phyloP scores from a whole-genome alignment of 2,113 vertebrate species.

The Thalassarche chlororhynchos region DNA sequence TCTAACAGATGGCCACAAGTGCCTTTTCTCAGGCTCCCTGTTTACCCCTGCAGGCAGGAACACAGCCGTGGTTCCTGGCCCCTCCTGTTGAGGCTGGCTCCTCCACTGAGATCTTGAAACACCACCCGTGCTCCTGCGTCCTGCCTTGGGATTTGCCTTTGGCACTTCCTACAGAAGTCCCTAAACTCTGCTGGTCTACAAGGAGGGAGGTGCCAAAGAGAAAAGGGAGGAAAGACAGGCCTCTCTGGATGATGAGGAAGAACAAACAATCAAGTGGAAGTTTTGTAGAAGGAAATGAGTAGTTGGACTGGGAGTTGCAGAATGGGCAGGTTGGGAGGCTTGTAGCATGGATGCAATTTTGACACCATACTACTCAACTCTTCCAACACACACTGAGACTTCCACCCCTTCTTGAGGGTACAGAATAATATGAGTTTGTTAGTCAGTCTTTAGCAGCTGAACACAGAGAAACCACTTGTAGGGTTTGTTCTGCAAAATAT shows the following conservation, averaged over 20 bases:
- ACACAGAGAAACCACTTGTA: neutral
- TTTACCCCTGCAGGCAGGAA: neutral
- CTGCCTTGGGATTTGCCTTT: neutral
- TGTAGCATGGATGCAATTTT: neutral
- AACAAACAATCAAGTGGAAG: neutral
- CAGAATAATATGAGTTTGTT: neutral
- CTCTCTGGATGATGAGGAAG: neutral
- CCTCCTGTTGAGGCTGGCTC: neutral
- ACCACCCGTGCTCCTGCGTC: neutral
- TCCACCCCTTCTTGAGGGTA: neutral
- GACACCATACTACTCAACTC: neutral
- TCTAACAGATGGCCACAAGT: neutral
- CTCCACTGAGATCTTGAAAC: neutral
- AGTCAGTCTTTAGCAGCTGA: neutral
- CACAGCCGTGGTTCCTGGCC: neutral
- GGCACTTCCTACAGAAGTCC: neutral
- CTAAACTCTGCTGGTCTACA: neutral
- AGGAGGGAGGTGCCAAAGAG: neutral
- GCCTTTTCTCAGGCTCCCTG: neutral
- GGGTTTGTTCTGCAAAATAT: neutral
- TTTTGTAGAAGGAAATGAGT: neutral
- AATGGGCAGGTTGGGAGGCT: neutral
- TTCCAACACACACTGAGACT: neutral
- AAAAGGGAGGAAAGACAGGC: neutral
- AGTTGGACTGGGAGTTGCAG: neutral